These are phyloP conservation scores for Brachionus asplanchnoidis DNA, from an alignment of 1,140 invertebrate genomes.

Conservation along the genomic window DNA sequence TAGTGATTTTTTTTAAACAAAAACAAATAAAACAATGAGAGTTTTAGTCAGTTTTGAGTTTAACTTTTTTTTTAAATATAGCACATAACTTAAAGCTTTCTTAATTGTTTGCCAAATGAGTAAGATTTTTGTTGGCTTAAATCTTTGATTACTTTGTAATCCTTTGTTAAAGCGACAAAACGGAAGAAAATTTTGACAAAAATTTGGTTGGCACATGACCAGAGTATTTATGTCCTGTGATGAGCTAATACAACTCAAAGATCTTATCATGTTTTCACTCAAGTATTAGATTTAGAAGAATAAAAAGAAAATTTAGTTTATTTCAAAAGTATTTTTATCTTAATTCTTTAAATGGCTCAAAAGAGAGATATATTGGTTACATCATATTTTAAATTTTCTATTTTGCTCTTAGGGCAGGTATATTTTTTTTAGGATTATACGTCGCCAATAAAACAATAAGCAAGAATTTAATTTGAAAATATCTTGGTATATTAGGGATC, in stretches of 20 bases:
- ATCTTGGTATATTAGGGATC: not conserved
- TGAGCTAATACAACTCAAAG: not conserved
- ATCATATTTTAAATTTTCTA: not conserved
- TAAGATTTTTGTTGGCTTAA: not conserved
- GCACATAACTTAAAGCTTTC: not conserved
- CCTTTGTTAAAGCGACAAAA: not conserved
- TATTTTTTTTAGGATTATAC: slow-evolving; percentile 4
- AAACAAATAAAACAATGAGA: not conserved
- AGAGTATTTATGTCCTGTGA: not conserved
- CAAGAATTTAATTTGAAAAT: not conserved
- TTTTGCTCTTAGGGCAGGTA: not conserved
- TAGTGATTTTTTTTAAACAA: not conserved
- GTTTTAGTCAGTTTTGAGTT: not conserved
- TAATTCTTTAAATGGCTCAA: not conserved
- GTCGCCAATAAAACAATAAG: not conserved
- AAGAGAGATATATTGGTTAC: not conserved
- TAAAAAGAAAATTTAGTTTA: not conserved
- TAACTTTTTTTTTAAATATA: not conserved
- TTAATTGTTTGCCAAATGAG: not conserved
- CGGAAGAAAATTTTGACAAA: not conserved
- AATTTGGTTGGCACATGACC: not conserved
- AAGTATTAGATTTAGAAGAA: not conserved
- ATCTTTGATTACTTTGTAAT: not conserved
- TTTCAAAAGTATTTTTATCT: not conserved
- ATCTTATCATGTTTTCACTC: not conserved